Conservation (phyloP, 2,797 vertebrate species). For the Sternotherus odoratus region DNA sequence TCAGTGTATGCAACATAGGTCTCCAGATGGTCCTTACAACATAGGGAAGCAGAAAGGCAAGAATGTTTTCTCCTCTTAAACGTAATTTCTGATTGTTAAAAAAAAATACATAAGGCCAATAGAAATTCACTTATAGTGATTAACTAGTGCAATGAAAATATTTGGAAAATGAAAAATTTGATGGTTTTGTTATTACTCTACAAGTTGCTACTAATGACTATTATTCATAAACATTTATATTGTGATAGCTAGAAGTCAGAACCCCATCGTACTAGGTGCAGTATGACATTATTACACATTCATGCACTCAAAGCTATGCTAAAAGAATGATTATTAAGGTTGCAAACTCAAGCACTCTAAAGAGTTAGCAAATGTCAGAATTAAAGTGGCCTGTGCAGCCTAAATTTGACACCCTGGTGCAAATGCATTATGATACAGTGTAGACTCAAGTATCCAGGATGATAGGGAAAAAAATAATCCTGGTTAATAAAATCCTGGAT, state of each 20-base stretch:
- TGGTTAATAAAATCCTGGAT: too few species aligned
- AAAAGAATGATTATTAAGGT: not conserved
- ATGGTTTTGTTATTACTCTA: not conserved
- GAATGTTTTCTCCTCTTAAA: not conserved
- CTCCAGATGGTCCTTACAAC: not conserved
- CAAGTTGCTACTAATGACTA: not conserved
- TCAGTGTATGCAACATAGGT: not conserved
- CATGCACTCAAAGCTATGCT: not conserved
- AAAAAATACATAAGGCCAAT: not conserved
- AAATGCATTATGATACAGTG: not conserved
- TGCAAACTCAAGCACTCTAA: not conserved
- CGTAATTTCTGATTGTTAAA: not conserved
- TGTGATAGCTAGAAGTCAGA: not conserved
- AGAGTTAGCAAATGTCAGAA: not conserved
- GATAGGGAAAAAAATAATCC: too few species aligned
- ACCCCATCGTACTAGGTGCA: too few species aligned
- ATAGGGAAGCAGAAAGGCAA: not conserved
- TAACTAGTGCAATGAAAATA: not conserved
- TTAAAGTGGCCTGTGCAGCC: too few species aligned
- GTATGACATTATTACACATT: too few species aligned
- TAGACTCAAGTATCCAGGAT: too few species aligned
- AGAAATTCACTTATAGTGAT: not conserved
- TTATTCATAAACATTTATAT: not conserved
- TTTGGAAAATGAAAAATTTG: not conserved
- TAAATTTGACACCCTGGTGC: too few species aligned